Evolutionary conservation across 2,888 invertebrate genomes (phyloP), one percentile per base, ranked within the genome.

Genomic region (Scaptomyza parva): DNA sequence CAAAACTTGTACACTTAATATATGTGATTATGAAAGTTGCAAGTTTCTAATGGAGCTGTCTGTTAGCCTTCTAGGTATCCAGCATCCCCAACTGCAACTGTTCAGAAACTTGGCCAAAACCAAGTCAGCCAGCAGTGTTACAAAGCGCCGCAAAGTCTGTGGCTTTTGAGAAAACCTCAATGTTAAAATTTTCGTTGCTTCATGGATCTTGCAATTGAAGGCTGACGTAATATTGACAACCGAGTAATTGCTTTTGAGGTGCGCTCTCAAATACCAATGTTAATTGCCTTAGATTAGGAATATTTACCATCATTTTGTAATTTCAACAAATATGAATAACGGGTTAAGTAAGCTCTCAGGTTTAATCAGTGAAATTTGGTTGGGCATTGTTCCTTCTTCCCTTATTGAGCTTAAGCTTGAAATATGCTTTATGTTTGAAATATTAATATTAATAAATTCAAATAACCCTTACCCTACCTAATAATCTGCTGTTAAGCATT

Each of bases 1-100:
- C 69, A 58, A 77, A 84, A 77, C 68, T 82, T 81, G 75, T 79
- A 78, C 85, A 85, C 85, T 84, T 85, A 85, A 85, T 84, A 84
- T 85, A 72, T 84, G 80, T 64, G 83, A 70, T 70, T 72, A 64
- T 70, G 64, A 53, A 66, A 52, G 39, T 54, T 41, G 48, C 58
- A 82, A 83, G 76, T 82, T 85, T 83, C 70, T 76, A 85, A 82
- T 76, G 74, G 74, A 76, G 64, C 64, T 37, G 61, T 50, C 48
- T 48, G 50, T 43, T 35, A 41, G 43, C 7, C 60, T n/a, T 45
- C 35, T 33, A 40, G 47, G 41, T 40, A 37, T 1, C 20, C 30
- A 14, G 33, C 14, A 48, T 12, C 70, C 59, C 37, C 48, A 55
- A 40, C 45, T 53, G 22, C 53, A 54, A 53, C 60, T 37, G 47